Percentiles rank a stretch among this genome's conserved stretches.
Conservation (phyloP, 2,888 invertebrate species). For the Lysandra coridon region DNA sequence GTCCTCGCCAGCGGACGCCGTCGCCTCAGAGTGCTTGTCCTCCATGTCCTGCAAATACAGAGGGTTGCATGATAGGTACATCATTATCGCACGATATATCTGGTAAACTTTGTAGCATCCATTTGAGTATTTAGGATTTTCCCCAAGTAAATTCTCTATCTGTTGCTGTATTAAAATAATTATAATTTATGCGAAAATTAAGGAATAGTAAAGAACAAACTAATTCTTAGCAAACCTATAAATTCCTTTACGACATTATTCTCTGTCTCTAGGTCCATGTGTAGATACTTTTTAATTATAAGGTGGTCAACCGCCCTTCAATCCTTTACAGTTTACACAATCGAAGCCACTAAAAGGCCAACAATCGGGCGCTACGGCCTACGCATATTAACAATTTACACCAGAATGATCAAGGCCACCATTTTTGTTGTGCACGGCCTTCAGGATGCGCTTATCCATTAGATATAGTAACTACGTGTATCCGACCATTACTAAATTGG, state of each 20-base stretch:
- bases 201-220: too few relatives aligned
- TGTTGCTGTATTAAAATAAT: too few relatives aligned
- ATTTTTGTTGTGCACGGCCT: not conserved
- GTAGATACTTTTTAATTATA: too few relatives aligned
- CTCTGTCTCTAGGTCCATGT: not conserved
- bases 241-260: not conserved
- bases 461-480: conserved; percentile 19
- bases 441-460: not conserved
- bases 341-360: not conserved
- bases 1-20: conserved; percentile 70
- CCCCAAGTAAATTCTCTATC: too few relatives aligned
- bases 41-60: conserved; percentile 59
- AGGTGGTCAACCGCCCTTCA: too few relatives aligned
- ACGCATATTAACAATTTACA: not conserved
- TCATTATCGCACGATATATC: too few relatives aligned
- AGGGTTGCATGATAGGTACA: too few relatives aligned
- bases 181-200: too few relatives aligned
- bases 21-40: conserved; percentile 58
- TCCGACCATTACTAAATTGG: conserved; percentile 23
- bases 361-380: not conserved
- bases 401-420: not conserved
- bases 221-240: too few relatives aligned
- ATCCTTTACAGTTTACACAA: not conserved
- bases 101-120: too few relatives aligned
- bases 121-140: too few relatives aligned